Evolutionary conservation across 2,888 invertebrate species (phyloP), one percentile per base, ranked within the genome.

Genomic region (Scotopteryx bipunctaria): DNA sequence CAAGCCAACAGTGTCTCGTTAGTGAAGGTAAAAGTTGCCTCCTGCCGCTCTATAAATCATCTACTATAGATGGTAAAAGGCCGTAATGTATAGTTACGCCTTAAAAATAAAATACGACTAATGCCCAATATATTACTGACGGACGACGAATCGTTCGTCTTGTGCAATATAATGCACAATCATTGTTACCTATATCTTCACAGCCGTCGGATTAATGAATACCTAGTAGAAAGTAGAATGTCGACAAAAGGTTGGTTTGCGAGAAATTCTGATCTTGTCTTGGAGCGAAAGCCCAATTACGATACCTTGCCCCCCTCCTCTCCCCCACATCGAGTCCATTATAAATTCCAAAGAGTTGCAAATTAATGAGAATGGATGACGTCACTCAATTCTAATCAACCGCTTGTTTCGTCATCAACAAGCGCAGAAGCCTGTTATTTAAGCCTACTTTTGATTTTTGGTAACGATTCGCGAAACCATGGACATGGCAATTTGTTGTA

Each of bases 331-430:
- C 23, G 36, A 27, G 35, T 38, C 42, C 31, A 46, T 58, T 48
- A 57, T 32, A 35, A 59, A 55, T 49, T 59, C 45, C 25, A 33
- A 54, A 52, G 57, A 46, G 57, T 49, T 59, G 46, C 46, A 33
- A 59, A 55, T 53, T 61, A 53, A 57, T 59, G 54, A 58, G 46
- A 59, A 63, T 43, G 36, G 47, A 61, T 63, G 59, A 57, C 61
- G 57, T 58, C 56, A 58, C 57, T 61, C 57, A 50, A 55, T 63
- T 51, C 45, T 59, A 52, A 57, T 63, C 58, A 61, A 56, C 51
- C 55, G 43, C 55, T 61, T 59, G 58, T 63, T 61, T 53, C 57
- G 58, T 52, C 53, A 57, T 55, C 52, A 59, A 59, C 55, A 47
- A 54, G 38, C 49, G 40, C 41, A 49, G 48, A 55, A 61, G 57